Percentiles rank a stretch among this genome's conserved stretches.
Evolutionary conservation across 1,140 invertebrate genomes (phyloP).

Genomic region (Uloborus diversus): DNA sequence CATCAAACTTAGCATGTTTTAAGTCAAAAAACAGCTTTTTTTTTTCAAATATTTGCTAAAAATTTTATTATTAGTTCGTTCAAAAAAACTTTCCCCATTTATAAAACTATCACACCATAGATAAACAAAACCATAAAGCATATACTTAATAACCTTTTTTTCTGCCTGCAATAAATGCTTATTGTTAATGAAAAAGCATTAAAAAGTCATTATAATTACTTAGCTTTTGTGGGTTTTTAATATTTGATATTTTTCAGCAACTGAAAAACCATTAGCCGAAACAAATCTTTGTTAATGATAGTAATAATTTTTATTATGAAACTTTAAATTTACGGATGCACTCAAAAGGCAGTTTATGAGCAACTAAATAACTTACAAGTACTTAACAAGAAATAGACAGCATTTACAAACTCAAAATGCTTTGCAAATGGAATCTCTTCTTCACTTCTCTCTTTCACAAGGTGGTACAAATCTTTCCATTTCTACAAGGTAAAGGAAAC

Average conservation of each 20-base stretch:
- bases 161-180: neutral
- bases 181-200: neutral
- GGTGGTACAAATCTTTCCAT: slow-evolving; percentile 20
- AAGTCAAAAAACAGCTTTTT: too few species aligned
- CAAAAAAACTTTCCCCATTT: too few species aligned
- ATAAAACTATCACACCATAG: too few species aligned
- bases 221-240: neutral
- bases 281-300: neutral
- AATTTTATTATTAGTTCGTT: too few species aligned
- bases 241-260: neutral
- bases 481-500: neutral
- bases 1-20: too few species aligned
- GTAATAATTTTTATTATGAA: neutral
- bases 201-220: neutral
- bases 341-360: neutral
- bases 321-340: neutral
- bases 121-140: too few species aligned
- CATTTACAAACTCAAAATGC: slow-evolving; percentile 4
- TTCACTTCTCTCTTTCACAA: slow-evolving; percentile 1
- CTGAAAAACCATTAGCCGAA: neutral
- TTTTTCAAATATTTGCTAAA: too few species aligned
- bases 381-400: slow-evolving; percentile 12
- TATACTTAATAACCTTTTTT: too few species aligned
- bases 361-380: slow-evolving; percentile 33
- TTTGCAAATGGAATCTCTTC: neutral